Conservation (phyloP, 2,888 invertebrate genomes). For the Limenitis camilla region DNA sequence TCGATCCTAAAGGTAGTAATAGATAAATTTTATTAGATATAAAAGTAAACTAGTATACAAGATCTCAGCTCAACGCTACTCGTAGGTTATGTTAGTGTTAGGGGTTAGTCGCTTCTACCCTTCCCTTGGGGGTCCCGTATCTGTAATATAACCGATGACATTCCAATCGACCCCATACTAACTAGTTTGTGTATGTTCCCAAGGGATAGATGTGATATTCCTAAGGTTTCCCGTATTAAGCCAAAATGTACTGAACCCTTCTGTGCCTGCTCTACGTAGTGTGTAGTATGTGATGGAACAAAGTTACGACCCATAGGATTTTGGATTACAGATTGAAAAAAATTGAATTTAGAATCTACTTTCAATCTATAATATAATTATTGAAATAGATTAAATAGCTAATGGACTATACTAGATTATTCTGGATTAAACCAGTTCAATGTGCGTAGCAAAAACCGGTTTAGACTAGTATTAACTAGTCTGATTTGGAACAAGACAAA, state of each 20-base stretch:
- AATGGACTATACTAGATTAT: too few relatives aligned
- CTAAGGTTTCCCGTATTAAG: slow-evolving; percentile 65
- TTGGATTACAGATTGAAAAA: too few relatives aligned
- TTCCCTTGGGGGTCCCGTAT: slow-evolving; percentile 37
- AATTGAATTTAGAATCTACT: too few relatives aligned
- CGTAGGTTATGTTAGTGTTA: slow-evolving; percentile 59
- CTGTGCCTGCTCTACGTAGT: slow-evolving; percentile 69
- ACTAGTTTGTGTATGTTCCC: slow-evolving; percentile 31
- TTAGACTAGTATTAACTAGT: too few relatives aligned
- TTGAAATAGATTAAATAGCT: too few relatives aligned
- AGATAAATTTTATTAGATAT: slow-evolving; percentile 29
- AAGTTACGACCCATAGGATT: not conserved
- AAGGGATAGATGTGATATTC: slow-evolving; percentile 65
- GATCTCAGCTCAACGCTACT: slow-evolving; percentile 74
- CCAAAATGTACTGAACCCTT: slow-evolving; percentile 73
- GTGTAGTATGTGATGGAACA: slow-evolving; percentile 36
- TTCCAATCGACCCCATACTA: slow-evolving; percentile 50
- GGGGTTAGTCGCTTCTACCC: slow-evolving; percentile 60
- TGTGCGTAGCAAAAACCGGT: too few relatives aligned
- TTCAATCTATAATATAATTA: too few relatives aligned
- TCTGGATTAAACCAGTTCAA: too few relatives aligned
- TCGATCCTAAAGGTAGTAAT: slow-evolving; percentile 27
- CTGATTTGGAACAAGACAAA: too few relatives aligned
- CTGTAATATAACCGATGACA: not conserved
- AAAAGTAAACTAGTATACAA: slow-evolving; percentile 57